Evolutionary conservation across 2,888 invertebrate genomes (phyloP).

Genomic region (Polietes domitor): DNA sequence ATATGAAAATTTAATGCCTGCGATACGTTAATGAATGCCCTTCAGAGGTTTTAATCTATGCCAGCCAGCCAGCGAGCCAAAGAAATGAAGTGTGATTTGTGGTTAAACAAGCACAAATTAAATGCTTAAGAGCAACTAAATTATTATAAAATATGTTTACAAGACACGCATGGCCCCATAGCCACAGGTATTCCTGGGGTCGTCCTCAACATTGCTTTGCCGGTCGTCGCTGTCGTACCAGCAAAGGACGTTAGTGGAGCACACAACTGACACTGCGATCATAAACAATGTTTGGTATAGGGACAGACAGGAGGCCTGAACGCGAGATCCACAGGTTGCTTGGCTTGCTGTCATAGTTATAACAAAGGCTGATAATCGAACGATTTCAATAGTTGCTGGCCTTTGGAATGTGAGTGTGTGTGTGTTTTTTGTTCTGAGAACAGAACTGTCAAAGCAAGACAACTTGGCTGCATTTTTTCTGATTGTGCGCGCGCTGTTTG

Average conservation of each 20-base stretch:
- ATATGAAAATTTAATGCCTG: conserved; percentile 15
- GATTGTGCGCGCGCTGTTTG: not conserved
- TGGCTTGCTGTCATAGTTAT: not conserved
- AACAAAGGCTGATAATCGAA: not conserved
- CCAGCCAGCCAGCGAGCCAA: not conserved
- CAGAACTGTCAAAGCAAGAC: not conserved
- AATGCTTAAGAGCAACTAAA: conserved; percentile 18
- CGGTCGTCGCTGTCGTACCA: not conserved
- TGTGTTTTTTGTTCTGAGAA: not conserved
- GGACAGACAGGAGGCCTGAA: not conserved
- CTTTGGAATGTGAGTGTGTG: not conserved
- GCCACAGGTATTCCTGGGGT: no score
- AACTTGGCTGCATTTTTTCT: not conserved
- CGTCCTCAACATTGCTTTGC: no score
- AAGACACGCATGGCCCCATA: not conserved
- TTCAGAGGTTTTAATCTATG: conserved; percentile 11
- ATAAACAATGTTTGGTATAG: conserved; percentile 12
- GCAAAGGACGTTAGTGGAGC: not conserved
- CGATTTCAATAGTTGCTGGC: not conserved
- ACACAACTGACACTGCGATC: not conserved
- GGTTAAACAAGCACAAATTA: conserved; percentile 20
- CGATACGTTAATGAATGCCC: conserved; percentile 30
- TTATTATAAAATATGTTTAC: conserved; percentile 14
- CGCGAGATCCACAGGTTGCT: not conserved
- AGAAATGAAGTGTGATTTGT: conserved; percentile 27